Evolutionary conservation across 2,113 vertebrate genomes (phyloP), one percentile per base, ranked within the genome.

Genomic region (Danionella cerebrum): DNA sequence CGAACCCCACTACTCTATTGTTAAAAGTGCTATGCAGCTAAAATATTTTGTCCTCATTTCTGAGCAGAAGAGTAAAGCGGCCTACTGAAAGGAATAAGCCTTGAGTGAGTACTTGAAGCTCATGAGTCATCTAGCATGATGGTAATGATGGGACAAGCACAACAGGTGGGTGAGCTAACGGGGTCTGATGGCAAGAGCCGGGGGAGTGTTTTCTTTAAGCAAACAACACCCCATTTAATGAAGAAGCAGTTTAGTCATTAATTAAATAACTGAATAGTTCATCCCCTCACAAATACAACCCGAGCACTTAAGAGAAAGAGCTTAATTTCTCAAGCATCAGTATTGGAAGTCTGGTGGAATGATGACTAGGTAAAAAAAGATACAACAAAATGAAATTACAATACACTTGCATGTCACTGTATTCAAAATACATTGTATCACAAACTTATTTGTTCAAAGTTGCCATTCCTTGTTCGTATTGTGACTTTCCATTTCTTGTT

Each of bases 191-290:
- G 71, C 72, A 53, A 78, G 76, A 76, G 75, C 42, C 64, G 36
- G 71, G 81, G 80, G 78, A 71, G 82, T 75, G 77, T 84, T 82
- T 83, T 76, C 75, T 68, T 84, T 81, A 72, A 35, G 39, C 47
- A 41, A 68, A 63, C 67, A 74, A 73, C 69, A 69, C 64, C 74
- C 72, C 70, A 74, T 82, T 86, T 81, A 81, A 80, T 62, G 31
- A 48, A 31, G 31, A 75, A 67, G 79, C 82, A 39, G 47, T 79
- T 80, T 80, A 82, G 74, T 76, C 83, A 80, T 57, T 83, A 79
- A 84, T 85, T 84, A 82, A 45, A 12, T 55, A 55, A 50, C 8
- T 63, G 59, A 67, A 70, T 67, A 62, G 41, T 33, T 62, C 55
- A 24, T 25, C 48, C 39, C 33, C n/a, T 47, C 19, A 51, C 9